Conservation (phyloP, 2,113 vertebrate genomes). For the Brachypteracias leptosomus region DNA sequence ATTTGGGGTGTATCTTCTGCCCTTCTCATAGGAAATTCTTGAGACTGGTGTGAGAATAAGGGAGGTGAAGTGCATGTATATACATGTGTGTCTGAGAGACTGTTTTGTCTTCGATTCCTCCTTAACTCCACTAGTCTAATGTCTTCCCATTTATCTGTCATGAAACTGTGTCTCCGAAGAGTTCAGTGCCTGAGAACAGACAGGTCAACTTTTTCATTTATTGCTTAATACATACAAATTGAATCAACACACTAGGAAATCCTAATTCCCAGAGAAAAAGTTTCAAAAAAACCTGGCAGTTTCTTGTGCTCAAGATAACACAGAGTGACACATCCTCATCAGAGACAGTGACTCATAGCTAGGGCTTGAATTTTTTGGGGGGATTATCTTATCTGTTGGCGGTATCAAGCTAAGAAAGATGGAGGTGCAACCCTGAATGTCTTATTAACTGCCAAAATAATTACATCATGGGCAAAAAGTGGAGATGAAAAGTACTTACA, state of each 20-base stretch:
- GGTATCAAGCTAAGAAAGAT: constrained; percentile 21
- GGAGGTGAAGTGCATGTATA: rapidly evolving
- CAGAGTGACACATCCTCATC: constrained; percentile 10
- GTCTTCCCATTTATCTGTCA: neutral
- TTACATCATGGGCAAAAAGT: constrained; percentile 27
- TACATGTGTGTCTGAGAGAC: neutral
- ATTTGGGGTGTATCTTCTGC: neutral
- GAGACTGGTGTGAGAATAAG: neutral
- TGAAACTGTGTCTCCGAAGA: neutral
- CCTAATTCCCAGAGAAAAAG: neutral
- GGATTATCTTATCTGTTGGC: constrained; percentile 7
- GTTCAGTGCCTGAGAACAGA: neutral
- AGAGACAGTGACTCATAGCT: constrained; percentile 25
- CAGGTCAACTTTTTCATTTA: neutral
- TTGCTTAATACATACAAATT: neutral
- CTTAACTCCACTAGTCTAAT: neutral
- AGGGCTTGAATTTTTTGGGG: neutral
- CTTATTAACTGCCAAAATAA: constrained; percentile 41
- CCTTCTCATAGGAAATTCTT: neutral
- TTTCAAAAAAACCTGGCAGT: neutral
- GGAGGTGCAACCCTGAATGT: neutral
- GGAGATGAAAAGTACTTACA: constrained; percentile 27
- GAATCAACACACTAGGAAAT: constrained; percentile 8
- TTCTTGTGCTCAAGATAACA: neutral
- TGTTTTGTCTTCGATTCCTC: neutral